Evolutionary conservation across 2,113 vertebrate genomes (phyloP).

Genomic region (Urocolius indicus): DNA sequence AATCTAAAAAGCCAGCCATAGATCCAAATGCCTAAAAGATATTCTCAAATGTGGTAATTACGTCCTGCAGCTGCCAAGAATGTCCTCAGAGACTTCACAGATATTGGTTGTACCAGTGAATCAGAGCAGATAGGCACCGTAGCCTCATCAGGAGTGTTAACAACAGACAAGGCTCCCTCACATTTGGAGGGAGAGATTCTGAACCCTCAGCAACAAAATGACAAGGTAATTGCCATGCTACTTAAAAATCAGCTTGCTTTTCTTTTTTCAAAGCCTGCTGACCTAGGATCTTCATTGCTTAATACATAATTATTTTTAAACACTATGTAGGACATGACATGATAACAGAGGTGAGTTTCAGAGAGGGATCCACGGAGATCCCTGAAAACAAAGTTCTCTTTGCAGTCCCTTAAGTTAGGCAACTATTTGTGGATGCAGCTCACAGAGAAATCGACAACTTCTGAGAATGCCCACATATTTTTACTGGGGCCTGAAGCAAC

Average conservation of each 20-base stretch:
- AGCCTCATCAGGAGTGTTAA: constrained; percentile 12
- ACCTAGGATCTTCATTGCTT: neutral
- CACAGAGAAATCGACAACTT: neutral
- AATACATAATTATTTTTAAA: neutral
- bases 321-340: fast-evolving
- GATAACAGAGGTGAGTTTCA: neutral
- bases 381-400: neutral
- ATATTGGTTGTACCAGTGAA: constrained; percentile 61
- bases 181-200: constrained; percentile 32
- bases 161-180: constrained; percentile 45
- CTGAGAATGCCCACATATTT: neutral
- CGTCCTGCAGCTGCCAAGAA: constrained; percentile 78
- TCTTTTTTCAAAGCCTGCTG: neutral
- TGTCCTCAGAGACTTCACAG: constrained; percentile 73
- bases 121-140: constrained; percentile 45
- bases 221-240: neutral
- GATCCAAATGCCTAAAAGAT: constrained; percentile 81
- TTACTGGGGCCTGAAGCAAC: neutral
- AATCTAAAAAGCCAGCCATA: constrained; percentile 75
- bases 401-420: neutral
- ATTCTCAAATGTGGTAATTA: constrained; percentile 80
- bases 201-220: neutral
- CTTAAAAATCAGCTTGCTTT: neutral
- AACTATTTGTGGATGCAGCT: neutral
- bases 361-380: neutral